Evolutionary conservation across 2,888 invertebrate species (phyloP).

Genomic region (Sminthurides aquaticus): DNA sequence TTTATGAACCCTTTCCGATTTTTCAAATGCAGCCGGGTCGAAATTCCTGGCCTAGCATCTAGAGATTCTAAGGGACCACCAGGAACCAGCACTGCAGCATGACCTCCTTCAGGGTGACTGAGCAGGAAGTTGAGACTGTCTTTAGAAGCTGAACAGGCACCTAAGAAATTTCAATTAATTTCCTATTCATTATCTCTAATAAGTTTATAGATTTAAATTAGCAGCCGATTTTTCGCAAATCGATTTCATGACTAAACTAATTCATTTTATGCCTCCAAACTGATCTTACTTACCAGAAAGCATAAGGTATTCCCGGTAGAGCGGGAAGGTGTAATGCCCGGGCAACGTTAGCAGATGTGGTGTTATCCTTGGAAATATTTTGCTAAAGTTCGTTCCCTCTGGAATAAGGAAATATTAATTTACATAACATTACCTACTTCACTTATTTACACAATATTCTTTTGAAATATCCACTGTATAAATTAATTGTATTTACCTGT

Average conservation of each 20-base stretch:
- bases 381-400: slow-evolving; percentile 41
- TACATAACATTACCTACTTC: neutral
- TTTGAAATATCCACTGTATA: no score
- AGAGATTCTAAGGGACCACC: slow-evolving; percentile 75
- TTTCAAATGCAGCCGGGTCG: slow-evolving; percentile 63
- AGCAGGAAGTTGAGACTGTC: slow-evolving; percentile 61
- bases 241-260: neutral
- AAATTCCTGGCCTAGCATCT: slow-evolving; percentile 64
- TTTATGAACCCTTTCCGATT: slow-evolving; percentile 71
- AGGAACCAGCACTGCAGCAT: slow-evolving; percentile 66
- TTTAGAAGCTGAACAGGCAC: slow-evolving; percentile 53
- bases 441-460: no score
- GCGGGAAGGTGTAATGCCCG: slow-evolving; percentile 64
- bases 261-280: no score
- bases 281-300: slow-evolving; percentile 32
- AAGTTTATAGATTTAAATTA: no score
- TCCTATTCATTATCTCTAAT: no score
- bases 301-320: slow-evolving; percentile 61
- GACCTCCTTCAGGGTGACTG: slow-evolving; percentile 49
- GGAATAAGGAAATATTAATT: neutral
- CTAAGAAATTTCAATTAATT: neutral
- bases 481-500: slow-evolving; percentile 16
- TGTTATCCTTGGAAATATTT: slow-evolving; percentile 58
- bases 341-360: slow-evolving; percentile 54
- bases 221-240: no score